phyloP scores from a whole-genome alignment of 2,888 invertebrate genomes.

The Hoplodrina blanda region DNA sequence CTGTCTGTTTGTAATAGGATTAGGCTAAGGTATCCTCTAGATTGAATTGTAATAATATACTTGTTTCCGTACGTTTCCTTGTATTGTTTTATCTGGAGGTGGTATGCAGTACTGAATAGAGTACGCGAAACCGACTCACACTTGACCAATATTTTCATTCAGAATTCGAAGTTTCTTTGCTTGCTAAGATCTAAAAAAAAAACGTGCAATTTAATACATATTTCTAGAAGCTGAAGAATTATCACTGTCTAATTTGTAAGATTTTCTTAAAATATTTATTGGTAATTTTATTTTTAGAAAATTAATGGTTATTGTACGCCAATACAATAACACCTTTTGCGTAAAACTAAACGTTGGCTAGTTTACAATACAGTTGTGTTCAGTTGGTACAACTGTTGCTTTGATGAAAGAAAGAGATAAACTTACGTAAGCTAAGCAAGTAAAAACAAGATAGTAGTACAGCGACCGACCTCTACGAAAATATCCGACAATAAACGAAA shows the following conservation, averaged over 20 bases:
- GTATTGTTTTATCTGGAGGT: too few species aligned
- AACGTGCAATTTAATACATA: not conserved
- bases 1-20: too few species aligned
- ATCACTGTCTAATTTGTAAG: not conserved
- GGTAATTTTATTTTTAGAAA: too few species aligned
- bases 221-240: too few species aligned
- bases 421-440: slow-evolving; percentile 15
- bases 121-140: not conserved
- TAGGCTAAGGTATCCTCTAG: too few species aligned
- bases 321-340: slow-evolving; percentile 12
- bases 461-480: slow-evolving; percentile 54
- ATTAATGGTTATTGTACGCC: too few species aligned
- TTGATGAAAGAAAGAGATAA: slow-evolving; percentile 59
- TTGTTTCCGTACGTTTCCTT: too few species aligned
- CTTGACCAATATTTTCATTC: not conserved
- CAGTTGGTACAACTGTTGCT: slow-evolving; percentile 61
- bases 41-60: too few species aligned
- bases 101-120: too few species aligned
- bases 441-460: slow-evolving; percentile 60
- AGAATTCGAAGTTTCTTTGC: too few species aligned
- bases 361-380: slow-evolving; percentile 29
- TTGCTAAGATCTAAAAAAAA: not conserved
- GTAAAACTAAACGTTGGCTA: slow-evolving; percentile 58
- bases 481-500: slow-evolving; percentile 69
- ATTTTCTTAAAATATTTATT: not conserved